Base-by-base conservation (phyloP, 2,888 invertebrate genomes). In the Drosophila nigritarsus region DNA sequence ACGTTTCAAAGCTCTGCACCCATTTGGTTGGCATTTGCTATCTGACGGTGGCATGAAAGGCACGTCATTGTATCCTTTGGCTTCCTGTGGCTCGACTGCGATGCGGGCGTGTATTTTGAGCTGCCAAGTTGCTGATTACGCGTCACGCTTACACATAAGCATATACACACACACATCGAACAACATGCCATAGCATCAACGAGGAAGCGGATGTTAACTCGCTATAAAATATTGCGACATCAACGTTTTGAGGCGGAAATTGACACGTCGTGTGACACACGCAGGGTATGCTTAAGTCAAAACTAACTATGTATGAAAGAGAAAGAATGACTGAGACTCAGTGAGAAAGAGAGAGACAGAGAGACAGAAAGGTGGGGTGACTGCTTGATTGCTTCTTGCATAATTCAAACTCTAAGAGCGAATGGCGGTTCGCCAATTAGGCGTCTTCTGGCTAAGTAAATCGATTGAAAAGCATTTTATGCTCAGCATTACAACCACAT, bases 41-140 rank as follows among this genome's bases (percentile, higher is more conserved):
- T 63, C 48, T 61, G 65, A 34, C 51, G 55, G 61, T 38, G 56
- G 40, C 71, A 80, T 77, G 73, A 63, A 78, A 68, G 64, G 42
- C 66, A 51, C 75, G 67, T 73, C 75, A 81, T 76, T 83, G 88
- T 89, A 85, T 82, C 80, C 88, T 73, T 71, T 66, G 73, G 80
- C 83, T 78, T 89, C 80, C 88, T 87, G 88, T 61, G 71, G 75
- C 65, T 75, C 79, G 56, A 69, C 68, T 75, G 75, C 77, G 67
- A 69, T 69, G 56, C 70, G 42, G 75, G 65, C 70, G 50, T 71
- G 67, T 63, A 80, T 65, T 80, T 75, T 62, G 71, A 72, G 63
- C 87, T 81, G 80, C 66, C 82, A 87, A 81, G 78, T 74, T 87
- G 80, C 87, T 83, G 84, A 88, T 86, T 88, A 77, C 87, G 83